Base-by-base conservation (phyloP, 2,888 invertebrate species). In the Lasioglossum oenotherae region DNA sequence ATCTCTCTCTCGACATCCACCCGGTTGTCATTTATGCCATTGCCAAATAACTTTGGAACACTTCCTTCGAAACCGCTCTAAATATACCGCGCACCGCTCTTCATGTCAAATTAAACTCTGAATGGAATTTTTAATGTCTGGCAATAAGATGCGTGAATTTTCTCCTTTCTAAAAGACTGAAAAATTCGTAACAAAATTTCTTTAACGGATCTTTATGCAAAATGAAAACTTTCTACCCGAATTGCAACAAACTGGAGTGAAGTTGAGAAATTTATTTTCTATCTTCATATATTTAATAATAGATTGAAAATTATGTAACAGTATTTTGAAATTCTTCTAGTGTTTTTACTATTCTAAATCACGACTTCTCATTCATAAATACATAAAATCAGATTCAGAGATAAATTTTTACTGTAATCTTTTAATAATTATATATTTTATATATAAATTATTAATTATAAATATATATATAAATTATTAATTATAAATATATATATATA, bases 11-110 rank as follows among this genome's bases (percentile, higher is more conserved):
- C 16, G 16, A 31, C 64, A 16, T 64, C 64, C 64, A 31, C 31
- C 5, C 27, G 64, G 27, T 64, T 64, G 64, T 64, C 64, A 64
- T 64, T 64, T 64, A 64, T 64, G 16, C 64, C 31, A 64, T 64
- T 31, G 64, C 31, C 64, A 31, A 64, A 64, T 64, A 64, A 64
- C 16, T 64, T 64, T 64, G 64, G 64, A 64, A 31, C 64, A 31
- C 27, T 31, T 64, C 31, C 60, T 27, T 27, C 60, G 31, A 64
- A 31, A 64, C 31, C 16, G 31, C 16, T 64, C 64, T 64, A 64
- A 64, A 64, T 64, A 64, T 64, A 64, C 31, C 64, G 64, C 4
- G 64, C 64, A 0, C 31, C 16, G 31, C 27, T 16, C 5, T 64
- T 64, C 64, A 64, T 31, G 27, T 64, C 64, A 14, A 64, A 64